These are phyloP conservation scores for Geodia barretti DNA, from an alignment of 37 sponge, comb jelly and placozoan genomes.

Conservation along the genomic window DNA sequence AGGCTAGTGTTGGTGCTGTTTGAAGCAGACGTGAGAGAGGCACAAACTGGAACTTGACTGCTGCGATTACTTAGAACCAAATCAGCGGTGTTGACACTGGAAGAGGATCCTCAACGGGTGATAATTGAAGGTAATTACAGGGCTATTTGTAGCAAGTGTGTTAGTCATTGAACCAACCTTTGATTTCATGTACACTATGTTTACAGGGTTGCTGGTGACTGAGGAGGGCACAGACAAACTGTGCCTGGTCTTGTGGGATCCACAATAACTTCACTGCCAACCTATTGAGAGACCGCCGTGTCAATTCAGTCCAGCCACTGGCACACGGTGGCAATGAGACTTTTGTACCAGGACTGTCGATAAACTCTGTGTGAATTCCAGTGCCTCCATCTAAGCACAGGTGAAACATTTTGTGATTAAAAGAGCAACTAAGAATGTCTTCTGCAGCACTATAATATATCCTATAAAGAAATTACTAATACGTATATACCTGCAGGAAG, in stretches of 20 bases:
- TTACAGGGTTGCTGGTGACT: not conserved
- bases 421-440: too few species aligned
- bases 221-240: slow-evolving; percentile 2
- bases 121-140: too few species aligned
- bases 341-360: not conserved
- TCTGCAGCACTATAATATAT: too few species aligned
- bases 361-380: not conserved
- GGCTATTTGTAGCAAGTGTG: too few species aligned
- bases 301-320: not conserved
- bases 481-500: too few species aligned
- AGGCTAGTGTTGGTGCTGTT: not conserved
- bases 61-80: not conserved
- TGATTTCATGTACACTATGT: slow-evolving; percentile 4
- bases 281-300: not conserved
- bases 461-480: too few species aligned
- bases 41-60: not conserved
- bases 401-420: too few species aligned
- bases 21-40: not conserved
- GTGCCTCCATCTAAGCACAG: not conserved
- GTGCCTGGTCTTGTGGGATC: slow-evolving; percentile 17
- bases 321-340: not conserved
- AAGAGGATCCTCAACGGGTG: not conserved
- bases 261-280: not conserved
- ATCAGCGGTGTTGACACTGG: not conserved
- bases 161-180: too few species aligned